Conservation (phyloP, 2,888 invertebrate species). For the Calameuta idolon region DNA sequence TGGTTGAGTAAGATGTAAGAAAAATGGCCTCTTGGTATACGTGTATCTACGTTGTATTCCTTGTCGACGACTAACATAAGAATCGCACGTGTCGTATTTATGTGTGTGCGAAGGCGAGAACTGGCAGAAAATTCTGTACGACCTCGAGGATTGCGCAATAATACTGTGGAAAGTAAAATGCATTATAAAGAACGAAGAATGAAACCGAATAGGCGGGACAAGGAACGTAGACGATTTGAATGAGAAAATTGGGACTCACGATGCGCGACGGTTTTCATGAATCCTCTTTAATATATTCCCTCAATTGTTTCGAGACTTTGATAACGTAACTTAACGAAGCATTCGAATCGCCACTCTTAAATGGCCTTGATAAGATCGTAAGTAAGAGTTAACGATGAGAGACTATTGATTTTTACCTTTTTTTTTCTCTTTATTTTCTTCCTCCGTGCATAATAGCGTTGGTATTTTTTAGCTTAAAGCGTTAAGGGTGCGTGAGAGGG, state of each 20-base stretch:
- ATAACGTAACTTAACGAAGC: neutral
- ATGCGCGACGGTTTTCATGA: too few species aligned
- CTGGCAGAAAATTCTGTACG: too few species aligned
- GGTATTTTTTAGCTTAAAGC: conserved; percentile 30
- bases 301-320: neutral
- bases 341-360: conserved; percentile 39
- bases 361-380: conserved; percentile 46
- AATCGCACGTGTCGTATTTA: too few species aligned
- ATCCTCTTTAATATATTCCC: neutral
- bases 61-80: too few species aligned
- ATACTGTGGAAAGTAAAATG: too few species aligned
- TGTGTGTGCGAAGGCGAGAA: too few species aligned
- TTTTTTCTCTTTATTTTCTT: too few species aligned
- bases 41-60: too few species aligned
- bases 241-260: too few species aligned
- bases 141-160: too few species aligned
- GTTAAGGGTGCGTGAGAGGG: conserved; percentile 1
- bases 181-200: neutral
- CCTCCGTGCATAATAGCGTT: conserved; percentile 21
- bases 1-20: too few species aligned
- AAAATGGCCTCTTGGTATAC: too few species aligned
- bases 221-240: neutral
- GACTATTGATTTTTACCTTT: conserved; percentile 28
- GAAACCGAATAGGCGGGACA: neutral
- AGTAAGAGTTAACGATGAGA: conserved; percentile 26